A percentile compares a stretch with the other conserved stretches of the same genome.
Conservation (phyloP, 2,888 invertebrate species). For the Pardosa pseudoannulata region DNA sequence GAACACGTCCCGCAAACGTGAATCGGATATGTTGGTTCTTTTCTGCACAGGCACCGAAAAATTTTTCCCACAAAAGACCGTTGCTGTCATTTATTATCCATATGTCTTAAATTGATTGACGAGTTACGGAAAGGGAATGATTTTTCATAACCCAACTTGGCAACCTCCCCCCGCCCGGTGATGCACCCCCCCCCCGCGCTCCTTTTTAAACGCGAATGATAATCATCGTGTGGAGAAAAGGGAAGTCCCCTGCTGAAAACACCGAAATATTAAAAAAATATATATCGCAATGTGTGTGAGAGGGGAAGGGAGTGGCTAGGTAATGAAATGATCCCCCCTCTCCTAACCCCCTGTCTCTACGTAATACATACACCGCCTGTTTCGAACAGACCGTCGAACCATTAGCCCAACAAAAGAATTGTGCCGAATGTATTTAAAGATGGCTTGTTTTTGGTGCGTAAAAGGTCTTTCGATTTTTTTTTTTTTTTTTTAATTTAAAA, state of each 20-base stretch:
- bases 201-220: slow-evolving; percentile 23
- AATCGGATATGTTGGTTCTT: background rate
- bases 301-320: slow-evolving; percentile 7
- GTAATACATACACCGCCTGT: background rate
- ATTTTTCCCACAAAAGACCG: slow-evolving; percentile 6
- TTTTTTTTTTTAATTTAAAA: no score
- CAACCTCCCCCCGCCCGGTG: background rate
- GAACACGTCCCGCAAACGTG: no score
- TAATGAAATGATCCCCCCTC: slow-evolving; percentile 18
- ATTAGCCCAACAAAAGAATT: background rate
- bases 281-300: background rate
- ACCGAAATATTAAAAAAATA: slow-evolving; percentile 4
- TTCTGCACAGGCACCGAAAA: background rate
- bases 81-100: slow-evolving; percentile 16
- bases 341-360: background rate
- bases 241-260: background rate
- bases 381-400: background rate
- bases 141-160: background rate
- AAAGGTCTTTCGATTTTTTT: no score
- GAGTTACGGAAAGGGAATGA: slow-evolving; percentile 19
- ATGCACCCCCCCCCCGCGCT: background rate
- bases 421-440: background rate
- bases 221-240: slow-evolving; percentile 15
- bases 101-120: slow-evolving; percentile 16
- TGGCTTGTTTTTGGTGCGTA: background rate